Evolutionary conservation across 2,888 invertebrate species (phyloP).

Genomic region (Hypsopygia costalis): DNA sequence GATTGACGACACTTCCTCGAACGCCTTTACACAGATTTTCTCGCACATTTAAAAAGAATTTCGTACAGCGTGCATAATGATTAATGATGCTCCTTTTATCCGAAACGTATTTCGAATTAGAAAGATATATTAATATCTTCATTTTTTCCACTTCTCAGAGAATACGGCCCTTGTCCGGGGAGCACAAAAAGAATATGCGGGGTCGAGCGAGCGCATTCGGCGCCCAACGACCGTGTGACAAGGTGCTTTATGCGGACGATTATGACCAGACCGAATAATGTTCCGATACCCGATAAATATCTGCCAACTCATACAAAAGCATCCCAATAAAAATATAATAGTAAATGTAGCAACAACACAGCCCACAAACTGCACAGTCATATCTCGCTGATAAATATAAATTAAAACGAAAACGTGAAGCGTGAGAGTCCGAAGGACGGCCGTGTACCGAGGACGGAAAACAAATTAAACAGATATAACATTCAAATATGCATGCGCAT

Average conservation of each 20-base stretch:
- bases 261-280: conserved; percentile 78
- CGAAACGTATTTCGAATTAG: conserved; percentile 79
- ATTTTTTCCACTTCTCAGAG: conserved; percentile 79
- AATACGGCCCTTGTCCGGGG: conserved; percentile 63
- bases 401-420: conserved; percentile 61
- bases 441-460: conserved; percentile 33
- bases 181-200: conserved; percentile 72
- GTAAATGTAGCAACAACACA: conserved; percentile 75
- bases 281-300: conserved; percentile 79
- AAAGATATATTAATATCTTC: conserved; percentile 80
- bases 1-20: conserved; percentile 67
- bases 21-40: conserved; percentile 48
- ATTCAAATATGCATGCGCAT: conserved; percentile 40
- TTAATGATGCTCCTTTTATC: conserved; percentile 75
- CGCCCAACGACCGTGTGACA: conserved; percentile 80
- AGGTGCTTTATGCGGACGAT: conserved; percentile 79
- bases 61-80: conserved; percentile 63
- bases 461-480: conserved; percentile 55
- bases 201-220: conserved; percentile 67
- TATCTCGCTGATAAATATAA: conserved; percentile 69
- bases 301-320: conserved; percentile 81
- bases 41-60: conserved; percentile 63
- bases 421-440: conserved; percentile 37
- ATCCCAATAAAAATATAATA: conserved; percentile 79
- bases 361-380: conserved; percentile 75